These are phyloP conservation scores for Denticeps clupeoides DNA, from an alignment of 2,797 vertebrate genomes.

Conservation along the genomic window DNA sequence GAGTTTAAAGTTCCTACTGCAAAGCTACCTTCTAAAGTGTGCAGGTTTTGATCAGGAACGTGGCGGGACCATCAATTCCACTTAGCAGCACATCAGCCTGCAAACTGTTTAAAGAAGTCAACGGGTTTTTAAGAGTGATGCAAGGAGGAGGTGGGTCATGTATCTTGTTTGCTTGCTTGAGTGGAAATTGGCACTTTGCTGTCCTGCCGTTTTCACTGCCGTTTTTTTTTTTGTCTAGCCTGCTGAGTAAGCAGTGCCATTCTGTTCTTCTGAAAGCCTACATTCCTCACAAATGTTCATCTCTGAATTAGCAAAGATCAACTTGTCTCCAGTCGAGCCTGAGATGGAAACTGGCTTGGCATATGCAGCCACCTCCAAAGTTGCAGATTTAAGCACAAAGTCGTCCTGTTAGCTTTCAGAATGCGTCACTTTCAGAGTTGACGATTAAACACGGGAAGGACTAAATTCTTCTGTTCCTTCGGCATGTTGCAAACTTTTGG, in stretches of 20 bases:
- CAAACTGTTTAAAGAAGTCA: slow-evolving; percentile 10
- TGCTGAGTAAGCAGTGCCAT: slow-evolving; percentile 44
- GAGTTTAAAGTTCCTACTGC: no score
- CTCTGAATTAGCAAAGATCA: slow-evolving; percentile 58
- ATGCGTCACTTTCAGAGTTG: no score
- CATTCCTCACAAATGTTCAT: slow-evolving; percentile 53
- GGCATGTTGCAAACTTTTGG: no score
- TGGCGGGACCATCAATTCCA: slow-evolving; percentile 34
- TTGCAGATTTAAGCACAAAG: slow-evolving; percentile 40
- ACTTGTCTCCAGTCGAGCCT: slow-evolving; percentile 44
- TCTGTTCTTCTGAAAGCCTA: slow-evolving; percentile 16
- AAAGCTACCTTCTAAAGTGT: no score
- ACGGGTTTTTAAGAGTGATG: slow-evolving; percentile 30
- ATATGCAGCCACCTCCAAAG: slow-evolving; percentile 37
- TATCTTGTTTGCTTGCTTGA: slow-evolving; percentile 23
- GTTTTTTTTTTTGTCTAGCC: slow-evolving; percentile 8
- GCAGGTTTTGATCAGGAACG: slow-evolving; percentile 23
- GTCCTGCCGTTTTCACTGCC: slow-evolving; percentile 37
- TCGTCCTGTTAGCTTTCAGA: slow-evolving; percentile 27
- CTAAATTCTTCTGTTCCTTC: no score
- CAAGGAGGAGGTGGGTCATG: slow-evolving; percentile 27
- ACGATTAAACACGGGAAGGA: no score
- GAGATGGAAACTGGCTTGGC: slow-evolving; percentile 40
- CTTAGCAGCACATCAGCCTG: slow-evolving; percentile 36
- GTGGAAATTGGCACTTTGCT: slow-evolving; percentile 35